Evolutionary conservation across 35 echinoderm and acorn worm genomes (phyloP).

Genomic region (Ophioderma brevispina): DNA sequence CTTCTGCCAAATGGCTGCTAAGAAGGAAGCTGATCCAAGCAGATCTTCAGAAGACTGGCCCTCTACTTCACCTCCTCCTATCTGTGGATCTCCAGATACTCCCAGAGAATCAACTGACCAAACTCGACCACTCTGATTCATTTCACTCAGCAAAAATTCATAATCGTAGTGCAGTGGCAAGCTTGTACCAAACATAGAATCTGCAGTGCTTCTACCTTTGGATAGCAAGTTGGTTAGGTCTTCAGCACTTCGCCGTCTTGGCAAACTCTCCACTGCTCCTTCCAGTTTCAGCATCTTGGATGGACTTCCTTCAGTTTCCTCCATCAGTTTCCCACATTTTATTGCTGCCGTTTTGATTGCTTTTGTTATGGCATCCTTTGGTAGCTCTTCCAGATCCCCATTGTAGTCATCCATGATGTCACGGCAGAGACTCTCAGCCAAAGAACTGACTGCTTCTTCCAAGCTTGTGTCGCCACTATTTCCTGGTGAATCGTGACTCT

Average conservation of each 20-base stretch:
- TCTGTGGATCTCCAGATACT: background rate
- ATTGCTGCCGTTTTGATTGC: background rate
- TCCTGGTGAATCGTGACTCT: background rate
- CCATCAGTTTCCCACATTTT: background rate
- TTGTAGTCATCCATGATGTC: conserved; percentile 81
- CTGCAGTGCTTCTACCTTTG: background rate
- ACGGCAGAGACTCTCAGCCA: conserved; percentile 90
- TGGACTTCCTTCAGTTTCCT: background rate
- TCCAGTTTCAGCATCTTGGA: background rate
- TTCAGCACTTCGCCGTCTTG: background rate
- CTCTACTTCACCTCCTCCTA: background rate
- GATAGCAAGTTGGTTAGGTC: background rate
- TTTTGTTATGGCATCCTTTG: background rate
- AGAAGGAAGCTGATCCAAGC: background rate
- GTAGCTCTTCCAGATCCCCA: conserved; percentile 28
- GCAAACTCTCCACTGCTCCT: background rate
- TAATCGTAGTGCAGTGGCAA: background rate
- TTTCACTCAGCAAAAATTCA: background rate
- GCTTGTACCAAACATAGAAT: conserved; percentile 1
- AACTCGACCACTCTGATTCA: background rate
- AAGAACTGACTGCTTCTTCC: conserved; percentile 84
- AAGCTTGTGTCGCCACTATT: conserved; percentile 33
- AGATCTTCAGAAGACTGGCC: background rate
- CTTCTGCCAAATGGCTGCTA: conserved; percentile 75
- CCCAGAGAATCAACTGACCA: background rate